Conservation (phyloP, 2,888 invertebrate species). For the Melinaea menophilus region DNA sequence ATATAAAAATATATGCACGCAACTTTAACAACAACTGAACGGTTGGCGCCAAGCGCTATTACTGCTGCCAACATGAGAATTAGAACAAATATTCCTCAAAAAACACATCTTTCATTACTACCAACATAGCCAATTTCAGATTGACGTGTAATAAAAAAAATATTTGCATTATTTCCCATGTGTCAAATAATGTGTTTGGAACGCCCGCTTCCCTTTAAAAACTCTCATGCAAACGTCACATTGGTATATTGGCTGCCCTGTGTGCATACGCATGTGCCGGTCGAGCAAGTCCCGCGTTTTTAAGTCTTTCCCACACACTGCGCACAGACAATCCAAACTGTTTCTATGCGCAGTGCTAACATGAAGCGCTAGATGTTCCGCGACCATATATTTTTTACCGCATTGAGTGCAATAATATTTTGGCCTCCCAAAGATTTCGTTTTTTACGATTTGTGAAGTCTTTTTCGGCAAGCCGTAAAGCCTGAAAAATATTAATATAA, state of each 20-base stretch:
- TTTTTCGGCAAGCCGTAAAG: constrained; percentile 32
- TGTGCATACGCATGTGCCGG: constrained; percentile 38
- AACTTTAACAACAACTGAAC: too few species aligned
- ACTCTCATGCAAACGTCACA: constrained; percentile 38
- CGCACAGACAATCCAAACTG: constrained; percentile 31
- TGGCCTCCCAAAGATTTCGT: constrained; percentile 23
- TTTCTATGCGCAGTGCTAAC: constrained; percentile 35
- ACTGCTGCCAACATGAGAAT: too few species aligned
- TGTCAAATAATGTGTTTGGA: constrained; percentile 39
- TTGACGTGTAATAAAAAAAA: too few species aligned
- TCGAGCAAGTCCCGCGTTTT: constrained; percentile 36
- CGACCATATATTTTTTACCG: constrained; percentile 35
- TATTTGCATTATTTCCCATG: constrained; percentile 31
- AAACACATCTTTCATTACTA: not conserved
- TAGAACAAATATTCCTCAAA: not conserved
- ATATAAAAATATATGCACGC: too few species aligned
- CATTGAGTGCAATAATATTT: constrained; percentile 42
- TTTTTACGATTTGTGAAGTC: constrained; percentile 28
- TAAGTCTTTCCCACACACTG: constrained; percentile 39
- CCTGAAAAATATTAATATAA: constrained; percentile 30
- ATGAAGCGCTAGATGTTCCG: constrained; percentile 38
- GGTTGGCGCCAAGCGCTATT: too few species aligned
- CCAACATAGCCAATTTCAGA: too few species aligned
- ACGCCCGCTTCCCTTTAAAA: constrained; percentile 39
- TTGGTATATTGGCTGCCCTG: constrained; percentile 35